These are phyloP conservation scores for Parelbella ahira DNA, from an alignment of 2,888 invertebrate species.

Conservation along the genomic window DNA sequence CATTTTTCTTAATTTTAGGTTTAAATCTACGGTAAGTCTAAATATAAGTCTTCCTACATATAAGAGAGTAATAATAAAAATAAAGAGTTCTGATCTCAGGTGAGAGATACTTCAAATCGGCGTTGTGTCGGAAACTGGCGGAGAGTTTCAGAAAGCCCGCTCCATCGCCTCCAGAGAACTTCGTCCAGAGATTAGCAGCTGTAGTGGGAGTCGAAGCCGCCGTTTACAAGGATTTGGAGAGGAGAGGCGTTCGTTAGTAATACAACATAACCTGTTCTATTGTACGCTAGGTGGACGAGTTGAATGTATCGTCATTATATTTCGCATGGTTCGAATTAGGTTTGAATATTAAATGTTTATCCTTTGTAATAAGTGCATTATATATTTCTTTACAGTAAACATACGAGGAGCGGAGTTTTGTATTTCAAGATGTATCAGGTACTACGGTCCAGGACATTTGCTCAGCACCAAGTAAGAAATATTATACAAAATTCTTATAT, in stretches of 20 bases:
- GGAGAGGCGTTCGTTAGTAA: slow-evolving; percentile 19
- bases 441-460: background rate
- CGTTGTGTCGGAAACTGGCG: slow-evolving; percentile 1
- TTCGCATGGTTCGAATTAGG: too few species aligned
- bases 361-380: background rate
- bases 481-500: background rate
- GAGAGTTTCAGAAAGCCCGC: background rate
- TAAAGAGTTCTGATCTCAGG: background rate
- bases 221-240: slow-evolving; percentile 13
- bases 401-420: slow-evolving; percentile 30
- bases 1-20: too few species aligned
- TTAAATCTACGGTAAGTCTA: too few species aligned
- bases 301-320: too few species aligned
- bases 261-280: too few species aligned
- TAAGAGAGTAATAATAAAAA: too few species aligned
- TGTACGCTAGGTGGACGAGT: too few species aligned
- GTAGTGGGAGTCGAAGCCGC: slow-evolving; percentile 15
- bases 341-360: too few species aligned
- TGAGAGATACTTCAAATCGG: background rate
- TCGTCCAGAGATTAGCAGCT: slow-evolving; percentile 17
- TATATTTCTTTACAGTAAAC: slow-evolving; percentile 24
- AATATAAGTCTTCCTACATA: too few species aligned
- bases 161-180: background rate
- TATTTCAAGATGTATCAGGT: slow-evolving; percentile 23
- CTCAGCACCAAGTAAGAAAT: slow-evolving; percentile 5